A percentile compares a stretch with the other conserved stretches of the same genome.
Conservation (phyloP, 2,888 invertebrate genomes). For the Calameuta pallipes region DNA sequence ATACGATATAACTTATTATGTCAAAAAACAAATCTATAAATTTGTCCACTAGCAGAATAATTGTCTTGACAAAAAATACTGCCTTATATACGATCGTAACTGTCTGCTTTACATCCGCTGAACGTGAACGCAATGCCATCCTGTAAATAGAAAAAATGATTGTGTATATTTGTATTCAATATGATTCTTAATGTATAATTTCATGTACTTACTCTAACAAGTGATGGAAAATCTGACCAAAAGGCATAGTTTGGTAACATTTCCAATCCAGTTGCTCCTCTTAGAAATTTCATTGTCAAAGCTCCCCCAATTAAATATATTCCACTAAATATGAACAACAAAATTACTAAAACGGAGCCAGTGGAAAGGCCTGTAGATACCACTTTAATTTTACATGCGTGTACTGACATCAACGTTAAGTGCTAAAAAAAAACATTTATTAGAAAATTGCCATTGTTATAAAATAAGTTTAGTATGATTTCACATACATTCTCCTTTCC, state of each 20-base stretch:
- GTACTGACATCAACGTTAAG: conserved; percentile 68
- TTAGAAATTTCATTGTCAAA: conserved; percentile 73
- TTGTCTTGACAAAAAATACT: background rate
- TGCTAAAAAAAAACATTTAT: conserved; percentile 60
- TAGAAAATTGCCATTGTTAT: background rate
- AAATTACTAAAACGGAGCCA: conserved; percentile 74
- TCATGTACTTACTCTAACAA: conserved; percentile 72
- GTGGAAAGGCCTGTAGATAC: conserved; percentile 68
- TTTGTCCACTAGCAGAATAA: background rate
- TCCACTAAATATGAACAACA: conserved; percentile 71
- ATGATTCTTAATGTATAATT: background rate
- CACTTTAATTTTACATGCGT: conserved; percentile 66
- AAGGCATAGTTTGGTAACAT: conserved; percentile 80
- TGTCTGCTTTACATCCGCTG: conserved; percentile 72
- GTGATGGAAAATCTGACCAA: conserved; percentile 77
- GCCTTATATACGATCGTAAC: conserved; percentile 69
- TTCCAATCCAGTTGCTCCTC: conserved; percentile 80
- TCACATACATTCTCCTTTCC: conserved; percentile 8
- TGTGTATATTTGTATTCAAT: background rate
- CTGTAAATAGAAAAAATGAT: conserved; percentile 65
- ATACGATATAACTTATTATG: no score
- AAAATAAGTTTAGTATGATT: background rate
- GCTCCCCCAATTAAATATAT: conserved; percentile 77
- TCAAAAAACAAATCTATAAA: background rate
- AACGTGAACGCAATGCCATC: conserved; percentile 74